Conservation (phyloP, 2,113 vertebrate genomes). For the Heteronetta atricapilla region DNA sequence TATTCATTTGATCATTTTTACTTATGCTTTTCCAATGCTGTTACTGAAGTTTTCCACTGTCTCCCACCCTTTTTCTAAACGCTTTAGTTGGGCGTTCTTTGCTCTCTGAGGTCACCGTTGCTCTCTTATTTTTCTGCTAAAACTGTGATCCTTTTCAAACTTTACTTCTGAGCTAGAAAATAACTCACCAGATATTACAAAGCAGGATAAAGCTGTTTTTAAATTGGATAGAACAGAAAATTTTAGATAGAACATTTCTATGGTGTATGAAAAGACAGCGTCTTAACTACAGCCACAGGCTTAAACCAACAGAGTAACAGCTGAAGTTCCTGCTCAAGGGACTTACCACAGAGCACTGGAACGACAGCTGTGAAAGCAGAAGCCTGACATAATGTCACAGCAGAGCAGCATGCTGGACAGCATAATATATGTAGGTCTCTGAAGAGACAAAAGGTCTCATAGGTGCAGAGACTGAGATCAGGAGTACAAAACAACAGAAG, state of each 20-base stretch:
- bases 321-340: neutral
- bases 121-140: neutral
- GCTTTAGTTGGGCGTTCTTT: neutral
- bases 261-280: neutral
- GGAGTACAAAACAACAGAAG: neutral
- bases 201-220: slow-evolving; percentile 9
- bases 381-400: neutral
- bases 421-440: neutral
- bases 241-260: slow-evolving; percentile 1
- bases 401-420: neutral
- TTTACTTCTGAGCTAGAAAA: neutral
- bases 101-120: neutral
- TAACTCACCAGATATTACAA: neutral
- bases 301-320: neutral
- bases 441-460: neutral
- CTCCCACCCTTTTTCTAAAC: neutral
- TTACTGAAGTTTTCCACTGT: neutral
- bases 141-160: neutral
- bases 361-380: neutral
- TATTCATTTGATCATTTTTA: neutral
- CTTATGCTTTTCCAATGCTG: neutral
- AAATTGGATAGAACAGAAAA: neutral
- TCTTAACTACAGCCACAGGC: neutral
- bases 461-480: neutral
- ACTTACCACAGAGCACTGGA: neutral